These are phyloP conservation scores for Drepanosiphum platanoidis DNA, from an alignment of 2,888 invertebrate species.

Conservation along the genomic window DNA sequence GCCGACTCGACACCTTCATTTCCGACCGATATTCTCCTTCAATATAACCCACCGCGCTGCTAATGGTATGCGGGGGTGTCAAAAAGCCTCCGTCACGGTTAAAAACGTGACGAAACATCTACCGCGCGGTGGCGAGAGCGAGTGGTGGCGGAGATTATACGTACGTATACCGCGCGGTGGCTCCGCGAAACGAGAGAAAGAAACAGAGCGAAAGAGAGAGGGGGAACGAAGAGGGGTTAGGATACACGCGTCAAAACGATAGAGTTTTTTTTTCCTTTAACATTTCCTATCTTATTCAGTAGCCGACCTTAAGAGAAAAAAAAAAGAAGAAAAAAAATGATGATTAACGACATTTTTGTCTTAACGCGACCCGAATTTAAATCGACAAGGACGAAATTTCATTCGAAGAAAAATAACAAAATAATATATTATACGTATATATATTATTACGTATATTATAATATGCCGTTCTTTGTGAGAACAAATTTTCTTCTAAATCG, in stretches of 20 bases:
- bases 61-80: constrained; percentile 24
- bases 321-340: neutral
- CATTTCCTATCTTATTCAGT: constrained; percentile 6
- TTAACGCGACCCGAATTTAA: constrained; percentile 38
- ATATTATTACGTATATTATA: no score
- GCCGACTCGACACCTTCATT: constrained; percentile 60
- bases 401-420: neutral
- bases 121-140: neutral
- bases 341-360: constrained; percentile 52
- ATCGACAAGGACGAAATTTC: neutral
- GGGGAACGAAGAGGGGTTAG: neutral
- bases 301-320: neutral
- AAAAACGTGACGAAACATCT: constrained; percentile 54
- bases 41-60: constrained; percentile 17
- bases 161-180: neutral
- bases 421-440: no score
- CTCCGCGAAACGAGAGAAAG: neutral
- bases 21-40: constrained; percentile 51
- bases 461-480: no score
- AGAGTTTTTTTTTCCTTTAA: neutral
- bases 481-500: no score
- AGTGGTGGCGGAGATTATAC: neutral
- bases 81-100: constrained; percentile 9
- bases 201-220: neutral
- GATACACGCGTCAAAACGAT: constrained; percentile 24